Conservation (phyloP, 2,888 invertebrate genomes). For the Pyrochroa serraticornis region DNA sequence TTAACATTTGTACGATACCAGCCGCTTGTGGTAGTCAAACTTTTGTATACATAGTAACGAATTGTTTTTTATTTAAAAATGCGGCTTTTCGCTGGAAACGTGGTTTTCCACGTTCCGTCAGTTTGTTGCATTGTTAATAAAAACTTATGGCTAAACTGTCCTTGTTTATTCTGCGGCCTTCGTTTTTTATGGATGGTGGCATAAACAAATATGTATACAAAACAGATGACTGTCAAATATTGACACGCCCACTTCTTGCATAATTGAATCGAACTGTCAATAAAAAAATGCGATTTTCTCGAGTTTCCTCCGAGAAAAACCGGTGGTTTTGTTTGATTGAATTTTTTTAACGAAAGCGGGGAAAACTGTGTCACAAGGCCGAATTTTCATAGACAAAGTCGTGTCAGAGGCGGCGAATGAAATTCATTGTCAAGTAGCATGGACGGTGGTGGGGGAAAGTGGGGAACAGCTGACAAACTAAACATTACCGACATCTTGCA, state of each 20-base stretch:
- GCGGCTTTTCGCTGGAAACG: neutral
- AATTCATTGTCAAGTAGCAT: slow-evolving; percentile 37
- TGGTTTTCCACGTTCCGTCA: slow-evolving; percentile 3
- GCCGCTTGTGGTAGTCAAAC: no score
- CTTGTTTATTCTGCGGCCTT: slow-evolving; percentile 16
- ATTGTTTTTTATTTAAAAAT: no score
- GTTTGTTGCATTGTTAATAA: slow-evolving; percentile 17
- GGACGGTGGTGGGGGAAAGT: slow-evolving; percentile 41
- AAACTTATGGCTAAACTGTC: slow-evolving; percentile 13
- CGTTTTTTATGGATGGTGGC: slow-evolving; percentile 14
- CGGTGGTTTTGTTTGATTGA: slow-evolving; percentile 1
- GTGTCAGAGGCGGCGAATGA: slow-evolving; percentile 45
- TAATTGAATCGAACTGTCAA: slow-evolving; percentile 13
- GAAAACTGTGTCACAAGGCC: slow-evolving; percentile 40
- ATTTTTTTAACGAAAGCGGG: neutral
- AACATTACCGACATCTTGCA: slow-evolving; percentile 56
- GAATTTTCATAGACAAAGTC: slow-evolving; percentile 35
- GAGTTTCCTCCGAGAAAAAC: neutral
- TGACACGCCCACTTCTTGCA: slow-evolving; percentile 33
- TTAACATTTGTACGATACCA: no score
- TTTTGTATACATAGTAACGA: no score
- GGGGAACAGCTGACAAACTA: slow-evolving; percentile 58
- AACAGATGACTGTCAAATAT: slow-evolving; percentile 37
- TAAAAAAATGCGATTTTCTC: no score
- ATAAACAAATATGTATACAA: slow-evolving; percentile 28